phyloP scores from a whole-genome alignment of 2,888 invertebrate species.

The Ophioninae sp. region DNA sequence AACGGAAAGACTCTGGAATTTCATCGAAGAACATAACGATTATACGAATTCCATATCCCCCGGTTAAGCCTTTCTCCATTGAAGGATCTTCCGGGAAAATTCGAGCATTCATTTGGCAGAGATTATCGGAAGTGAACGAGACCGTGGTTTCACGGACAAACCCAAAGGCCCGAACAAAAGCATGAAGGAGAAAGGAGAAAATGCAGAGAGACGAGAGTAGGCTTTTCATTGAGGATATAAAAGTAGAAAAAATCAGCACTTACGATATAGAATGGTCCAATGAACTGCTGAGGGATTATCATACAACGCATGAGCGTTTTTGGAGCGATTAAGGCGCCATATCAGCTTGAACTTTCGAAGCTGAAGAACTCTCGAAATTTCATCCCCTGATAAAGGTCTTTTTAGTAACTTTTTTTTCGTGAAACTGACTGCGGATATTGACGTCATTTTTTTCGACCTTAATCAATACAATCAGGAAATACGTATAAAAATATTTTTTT shows the following conservation, averaged over 20 bases:
- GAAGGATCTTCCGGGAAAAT: conserved; percentile 39
- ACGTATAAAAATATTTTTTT: too few species aligned
- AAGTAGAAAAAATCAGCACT: conserved; percentile 9
- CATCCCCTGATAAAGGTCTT: too few species aligned
- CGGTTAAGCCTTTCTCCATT: conserved; percentile 31
- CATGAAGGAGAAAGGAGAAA: background rate
- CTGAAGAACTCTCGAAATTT: too few species aligned
- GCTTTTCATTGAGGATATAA: conserved; percentile 10
- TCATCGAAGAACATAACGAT: conserved; percentile 11
- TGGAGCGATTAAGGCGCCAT: conserved; percentile 61
- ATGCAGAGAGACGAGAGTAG: conserved; percentile 17
- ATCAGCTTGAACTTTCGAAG: conserved; percentile 8
- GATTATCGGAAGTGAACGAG: conserved; percentile 31
- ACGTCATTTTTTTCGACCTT: too few species aligned
- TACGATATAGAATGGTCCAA: conserved; percentile 32
- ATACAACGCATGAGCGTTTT: conserved; percentile 50
- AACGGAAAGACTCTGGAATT: background rate
- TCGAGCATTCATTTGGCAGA: conserved; percentile 29
- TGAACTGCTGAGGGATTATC: conserved; percentile 52
- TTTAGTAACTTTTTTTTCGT: too few species aligned
- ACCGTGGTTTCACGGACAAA: conserved; percentile 29
- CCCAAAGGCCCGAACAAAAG: conserved; percentile 8
- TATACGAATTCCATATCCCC: conserved; percentile 5
- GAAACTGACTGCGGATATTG: too few species aligned
- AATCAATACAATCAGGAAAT: too few species aligned